Conservation (phyloP, 1,140 invertebrate species). For the Nasonia vitripennis region DNA sequence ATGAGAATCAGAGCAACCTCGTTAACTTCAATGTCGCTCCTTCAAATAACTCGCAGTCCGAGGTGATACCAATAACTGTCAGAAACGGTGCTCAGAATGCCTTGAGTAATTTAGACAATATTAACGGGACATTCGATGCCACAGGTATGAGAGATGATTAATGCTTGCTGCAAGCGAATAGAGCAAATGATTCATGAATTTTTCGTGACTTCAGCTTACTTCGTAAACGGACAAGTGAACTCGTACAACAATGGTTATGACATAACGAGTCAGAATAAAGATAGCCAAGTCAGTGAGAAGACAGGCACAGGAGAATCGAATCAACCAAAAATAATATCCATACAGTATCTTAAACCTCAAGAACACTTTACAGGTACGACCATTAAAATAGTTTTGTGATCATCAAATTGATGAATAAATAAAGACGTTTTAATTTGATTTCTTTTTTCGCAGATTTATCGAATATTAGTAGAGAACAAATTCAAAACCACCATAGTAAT, state of each 20-base stretch:
- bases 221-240: not conserved
- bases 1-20: constrained; percentile 21
- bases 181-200: not conserved
- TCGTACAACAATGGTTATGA: not conserved
- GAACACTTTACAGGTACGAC: not conserved
- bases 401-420: not conserved
- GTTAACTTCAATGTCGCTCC: constrained; percentile 2
- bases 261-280: not conserved
- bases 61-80: not conserved
- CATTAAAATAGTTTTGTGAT: not conserved
- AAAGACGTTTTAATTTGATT: not conserved
- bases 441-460: not conserved
- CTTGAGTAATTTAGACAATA: not conserved
- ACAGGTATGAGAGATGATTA: not conserved
- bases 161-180: not conserved
- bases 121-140: not conserved
- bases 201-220: constrained; percentile 21
- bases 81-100: constrained; percentile 8
- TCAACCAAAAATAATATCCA: constrained; percentile 26
- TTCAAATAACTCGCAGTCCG: not conserved
- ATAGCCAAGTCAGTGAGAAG: not conserved
- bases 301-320: not conserved
- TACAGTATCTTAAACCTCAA: constrained; percentile 31
- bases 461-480: constrained; percentile 2
- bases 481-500: constrained; percentile 18